Base-by-base conservation (phyloP, 2,797 vertebrate species). In the Epinephelus coioides region DNA sequence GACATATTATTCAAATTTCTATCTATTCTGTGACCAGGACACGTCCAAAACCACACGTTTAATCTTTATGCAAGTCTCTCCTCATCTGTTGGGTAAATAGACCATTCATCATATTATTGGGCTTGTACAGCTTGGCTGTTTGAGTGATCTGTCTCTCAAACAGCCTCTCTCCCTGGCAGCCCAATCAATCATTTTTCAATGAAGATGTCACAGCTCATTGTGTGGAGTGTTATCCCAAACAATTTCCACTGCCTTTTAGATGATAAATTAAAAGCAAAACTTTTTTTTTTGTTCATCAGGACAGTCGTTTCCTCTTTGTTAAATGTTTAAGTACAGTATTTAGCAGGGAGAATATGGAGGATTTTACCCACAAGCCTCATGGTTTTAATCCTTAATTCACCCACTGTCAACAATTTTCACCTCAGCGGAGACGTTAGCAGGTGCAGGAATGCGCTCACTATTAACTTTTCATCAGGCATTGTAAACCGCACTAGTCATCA, bases 101-200 rank as follows among this genome's bases (percentile, higher is more conserved):
- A 89, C 86, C 92, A 93, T 95, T 94, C 90, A 89, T 93, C 94
- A 93, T 89, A 89, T 89, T 87, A 89, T 85, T 84, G 84, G 90
- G 82, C 88, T 91, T 90, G 88, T 92, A 83, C 90, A 82, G 90
- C 86, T 84, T 77, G 85, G 88, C 89, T 92, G 83, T 90, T 86
- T 92, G 93, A 94, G 87, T 44, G 92, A 94, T 93, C 92, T 68
- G 89, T 93, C 92, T 93, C 86, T 92, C 88, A 91, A 89, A 91
- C 84, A 69, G 88, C 83, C 72, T 72, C 85, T 61, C 88, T 70
- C 78, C 38, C 83, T 61, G 87, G 82, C 92, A 86, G 88, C 63
- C 88, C 81, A 61, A 95, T 94, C 91, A 89, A 92, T 94, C 92
- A 93, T 91, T 86, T 91, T 89, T 93, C 93, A 88, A 92, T 93